Evolutionary conservation across 2,888 invertebrate genomes (phyloP).

Genomic region (Synergus laeviventris): DNA sequence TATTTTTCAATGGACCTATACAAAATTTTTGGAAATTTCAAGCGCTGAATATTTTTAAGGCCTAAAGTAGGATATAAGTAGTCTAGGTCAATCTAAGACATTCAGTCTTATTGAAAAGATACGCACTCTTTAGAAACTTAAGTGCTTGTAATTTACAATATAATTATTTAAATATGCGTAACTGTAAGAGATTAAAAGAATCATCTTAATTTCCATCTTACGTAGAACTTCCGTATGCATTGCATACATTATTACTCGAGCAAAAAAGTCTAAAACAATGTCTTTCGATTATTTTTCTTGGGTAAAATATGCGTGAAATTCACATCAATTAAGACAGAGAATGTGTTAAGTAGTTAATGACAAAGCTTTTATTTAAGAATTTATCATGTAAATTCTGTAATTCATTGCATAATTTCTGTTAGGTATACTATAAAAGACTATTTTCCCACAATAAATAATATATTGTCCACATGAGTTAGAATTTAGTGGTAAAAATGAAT

Average conservation of each 20-base stretch:
- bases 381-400: neutral
- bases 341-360: neutral
- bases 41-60: no score
- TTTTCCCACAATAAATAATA: no score
- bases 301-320: neutral
- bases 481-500: neutral
- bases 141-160: neutral
- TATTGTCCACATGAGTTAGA: neutral
- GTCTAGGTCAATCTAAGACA: neutral
- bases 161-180: neutral
- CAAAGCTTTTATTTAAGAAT: neutral
- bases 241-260: neutral
- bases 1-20: neutral
- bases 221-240: neutral
- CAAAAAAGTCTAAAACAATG: neutral
- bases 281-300: neutral
- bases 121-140: neutral
- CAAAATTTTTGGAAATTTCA: neutral
- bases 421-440: no score
- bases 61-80: no score
- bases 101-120: neutral
- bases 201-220: neutral
- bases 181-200: neutral
- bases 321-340: neutral
- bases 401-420: neutral